Evolutionary conservation across 2,113 vertebrate genomes (phyloP), one percentile per base, ranked within the genome.

Genomic region (Chamaetylas fuelleborni): DNA sequence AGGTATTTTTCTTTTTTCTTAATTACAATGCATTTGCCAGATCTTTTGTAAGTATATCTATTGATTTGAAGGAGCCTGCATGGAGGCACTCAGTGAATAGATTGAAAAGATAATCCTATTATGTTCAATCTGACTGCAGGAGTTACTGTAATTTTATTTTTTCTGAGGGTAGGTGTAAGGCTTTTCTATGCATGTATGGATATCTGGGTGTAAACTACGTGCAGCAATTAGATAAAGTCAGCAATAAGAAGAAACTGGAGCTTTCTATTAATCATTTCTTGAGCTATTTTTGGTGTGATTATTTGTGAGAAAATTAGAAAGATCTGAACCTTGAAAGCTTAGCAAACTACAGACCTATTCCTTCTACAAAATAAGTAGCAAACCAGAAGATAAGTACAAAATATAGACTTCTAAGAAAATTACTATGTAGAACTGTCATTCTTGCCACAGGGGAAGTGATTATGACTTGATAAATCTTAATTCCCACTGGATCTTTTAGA

Each of bases 71-170:
- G 43, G 62, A 74, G 34, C 34, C 22, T 51, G 50, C 9, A 3
- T 77, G 71, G 90, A 87, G 58, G 56, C 62, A 71, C 20, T 61
- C 70, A n/a, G 56, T 81, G 81, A 91, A 73, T 19, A 94, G 90
- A 86, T 85, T 48, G 78, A 56, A 54, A 64, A 90, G 86, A 85
- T 94, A 94, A 96, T 94, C 92, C 50, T 62, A 43, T 94, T 95
- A 74, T 40, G 31, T 61, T 82, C 43, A 76, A 24, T 88, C 71
- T 80, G 71, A 82, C 78, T 74, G 64, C 76, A 86, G 79, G 42
- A 93, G 74, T 90, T 77, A 56, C 40, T 89, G 53, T 92, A 58
- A 84, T 94, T 82, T 91, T 72, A 34, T 69, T 50, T 86, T 77
- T 71, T 47, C 16, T 65, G 45, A 66, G 62, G 45, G n/a, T 50